A percentile compares a stretch with the other conserved stretches of the same genome.
Evolutionary conservation across 2,113 vertebrate genomes (phyloP).

Genomic region (Synchiropus splendidus): DNA sequence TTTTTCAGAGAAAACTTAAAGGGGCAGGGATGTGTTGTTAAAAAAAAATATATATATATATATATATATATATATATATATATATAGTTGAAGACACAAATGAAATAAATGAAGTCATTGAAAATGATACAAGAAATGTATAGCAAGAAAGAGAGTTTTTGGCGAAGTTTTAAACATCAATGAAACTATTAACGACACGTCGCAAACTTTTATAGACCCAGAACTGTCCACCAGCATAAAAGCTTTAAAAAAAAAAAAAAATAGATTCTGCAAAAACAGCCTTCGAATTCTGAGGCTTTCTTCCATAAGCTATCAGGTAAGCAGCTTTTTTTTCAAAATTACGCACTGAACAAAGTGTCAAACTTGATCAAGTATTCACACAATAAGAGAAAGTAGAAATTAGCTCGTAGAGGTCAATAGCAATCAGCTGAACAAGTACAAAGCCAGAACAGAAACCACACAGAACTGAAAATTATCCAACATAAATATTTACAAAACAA

Average conservation of each 20-base stretch:
- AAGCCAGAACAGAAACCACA: neutral
- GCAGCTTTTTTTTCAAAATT: no score
- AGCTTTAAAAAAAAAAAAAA: neutral
- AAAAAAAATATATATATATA: neutral
- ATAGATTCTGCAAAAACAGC: no score
- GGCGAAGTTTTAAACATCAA: neutral
- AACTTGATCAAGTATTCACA: neutral
- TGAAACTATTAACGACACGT: neutral
- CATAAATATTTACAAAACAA: no score
- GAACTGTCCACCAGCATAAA: neutral
- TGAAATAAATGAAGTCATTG: neutral
- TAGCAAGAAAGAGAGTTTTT: neutral
- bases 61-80: neutral
- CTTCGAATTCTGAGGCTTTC: no score
- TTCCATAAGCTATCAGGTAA: no score
- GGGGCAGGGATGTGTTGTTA: neutral
- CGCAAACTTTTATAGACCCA: neutral
- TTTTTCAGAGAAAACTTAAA: constrained; percentile 1
- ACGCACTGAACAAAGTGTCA: neutral
- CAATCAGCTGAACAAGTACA: no score
- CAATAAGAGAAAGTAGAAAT: constrained; percentile 5
- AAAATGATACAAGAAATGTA: neutral
- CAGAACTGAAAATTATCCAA: constrained; percentile 6
- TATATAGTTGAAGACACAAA: no score
- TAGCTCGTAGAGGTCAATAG: neutral